These are phyloP conservation scores for Cryptocephalus primarius DNA, from an alignment of 2,888 invertebrate genomes.

Conservation along the genomic window DNA sequence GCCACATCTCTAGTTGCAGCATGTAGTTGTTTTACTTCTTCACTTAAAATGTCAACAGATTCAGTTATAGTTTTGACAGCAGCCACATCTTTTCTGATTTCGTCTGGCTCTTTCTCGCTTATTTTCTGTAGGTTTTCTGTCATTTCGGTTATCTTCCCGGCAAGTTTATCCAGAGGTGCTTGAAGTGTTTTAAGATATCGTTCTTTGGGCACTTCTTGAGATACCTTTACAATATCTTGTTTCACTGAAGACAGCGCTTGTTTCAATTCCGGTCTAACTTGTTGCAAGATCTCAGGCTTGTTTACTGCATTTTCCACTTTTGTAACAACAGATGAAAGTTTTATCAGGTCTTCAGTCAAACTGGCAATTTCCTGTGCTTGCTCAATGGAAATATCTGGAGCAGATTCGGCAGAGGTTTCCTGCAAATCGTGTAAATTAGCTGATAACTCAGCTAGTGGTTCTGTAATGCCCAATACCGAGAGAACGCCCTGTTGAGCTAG, in stretches of 20 bases:
- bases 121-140: not conserved
- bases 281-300: slow-evolving; percentile 4
- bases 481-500: slow-evolving; percentile 10
- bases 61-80: not conserved
- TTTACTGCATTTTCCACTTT: slow-evolving; percentile 1
- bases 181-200: not conserved
- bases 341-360: slow-evolving; percentile 4
- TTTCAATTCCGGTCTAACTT: slow-evolving; percentile 3
- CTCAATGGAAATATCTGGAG: slow-evolving; percentile 7
- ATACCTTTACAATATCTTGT: not conserved
- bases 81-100: slow-evolving; percentile 5
- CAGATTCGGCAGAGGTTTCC: not conserved
- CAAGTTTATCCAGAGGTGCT: not conserved
- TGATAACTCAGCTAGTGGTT: slow-evolving; percentile 7
- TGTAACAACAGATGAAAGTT: slow-evolving; percentile 4
- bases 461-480: slow-evolving; percentile 10
- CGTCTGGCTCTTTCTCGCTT: not conserved
- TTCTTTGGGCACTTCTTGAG: not conserved
- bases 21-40: slow-evolving; percentile 1
- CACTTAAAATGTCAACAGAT: not conserved
- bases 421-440: slow-evolving; percentile 4
- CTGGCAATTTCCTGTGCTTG: slow-evolving; percentile 1
- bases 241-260: not conserved
- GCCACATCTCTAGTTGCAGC: not conserved
- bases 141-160: not conserved